Evolutionary conservation across 2,797 vertebrate species (phyloP).

Genomic region (Micropoecilia bifurca): DNA sequence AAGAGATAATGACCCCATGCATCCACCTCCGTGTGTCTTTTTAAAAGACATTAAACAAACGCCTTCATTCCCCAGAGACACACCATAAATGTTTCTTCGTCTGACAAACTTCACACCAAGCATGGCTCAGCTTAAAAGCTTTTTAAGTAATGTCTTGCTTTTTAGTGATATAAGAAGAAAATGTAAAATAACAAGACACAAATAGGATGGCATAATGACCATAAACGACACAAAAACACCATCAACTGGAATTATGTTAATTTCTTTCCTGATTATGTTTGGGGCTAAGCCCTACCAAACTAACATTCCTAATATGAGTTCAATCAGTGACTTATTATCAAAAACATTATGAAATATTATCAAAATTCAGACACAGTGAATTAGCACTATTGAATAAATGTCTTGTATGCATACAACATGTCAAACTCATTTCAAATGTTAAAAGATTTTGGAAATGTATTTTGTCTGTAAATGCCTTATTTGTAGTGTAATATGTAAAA

Average conservation of each 20-base stretch:
- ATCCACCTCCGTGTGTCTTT: not conserved
- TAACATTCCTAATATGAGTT: not conserved
- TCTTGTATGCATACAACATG: not conserved
- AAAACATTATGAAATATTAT: too few species aligned
- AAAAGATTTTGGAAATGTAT: not conserved
- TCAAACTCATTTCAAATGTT: not conserved
- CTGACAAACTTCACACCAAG: not conserved
- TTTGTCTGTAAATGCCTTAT: not conserved
- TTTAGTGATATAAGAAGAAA: not conserved
- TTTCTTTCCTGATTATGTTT: not conserved
- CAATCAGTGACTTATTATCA: too few species aligned
- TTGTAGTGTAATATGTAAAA: not conserved
- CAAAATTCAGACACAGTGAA: not conserved
- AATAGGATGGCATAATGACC: not conserved
- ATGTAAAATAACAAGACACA: not conserved
- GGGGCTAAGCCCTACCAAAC: not conserved
- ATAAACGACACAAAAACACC: not conserved
- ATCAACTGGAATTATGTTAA: not conserved
- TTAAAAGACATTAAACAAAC: not conserved
- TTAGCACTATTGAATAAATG: not conserved
- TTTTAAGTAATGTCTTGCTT: not conserved
- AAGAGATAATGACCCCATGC: slow-evolving; percentile 21
- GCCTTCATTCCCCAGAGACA: not conserved
- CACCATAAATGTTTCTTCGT: not conserved
- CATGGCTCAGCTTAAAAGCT: not conserved